These are phyloP conservation scores for Drosophila arawakana DNA, from an alignment of 1,140 invertebrate species.

Conservation along the genomic window DNA sequence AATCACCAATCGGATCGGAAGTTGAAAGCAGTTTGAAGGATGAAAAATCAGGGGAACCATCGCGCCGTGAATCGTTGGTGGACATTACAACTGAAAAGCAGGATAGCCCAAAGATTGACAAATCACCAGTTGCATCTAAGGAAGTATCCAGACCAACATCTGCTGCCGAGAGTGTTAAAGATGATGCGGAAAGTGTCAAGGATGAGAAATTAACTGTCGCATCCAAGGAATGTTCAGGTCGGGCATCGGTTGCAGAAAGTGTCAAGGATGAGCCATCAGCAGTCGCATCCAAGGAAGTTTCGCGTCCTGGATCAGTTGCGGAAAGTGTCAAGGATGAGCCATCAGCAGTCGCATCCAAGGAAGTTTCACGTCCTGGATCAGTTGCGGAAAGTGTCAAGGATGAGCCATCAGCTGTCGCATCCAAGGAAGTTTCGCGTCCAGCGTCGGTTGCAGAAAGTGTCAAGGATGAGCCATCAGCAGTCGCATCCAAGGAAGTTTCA, in stretches of 20 bases:
- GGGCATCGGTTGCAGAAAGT: conserved; percentile 23
- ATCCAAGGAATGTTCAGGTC: conserved; percentile 20
- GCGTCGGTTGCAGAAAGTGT: conserved; percentile 45
- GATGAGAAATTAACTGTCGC: background rate
- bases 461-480: conserved; percentile 43
- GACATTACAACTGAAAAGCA: conserved; percentile 12
- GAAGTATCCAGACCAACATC: conserved; percentile 35
- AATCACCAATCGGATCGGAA: conserved; percentile 23
- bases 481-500: conserved; percentile 31
- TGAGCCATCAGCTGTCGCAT: conserved; percentile 47
- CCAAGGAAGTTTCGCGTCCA: conserved; percentile 56
- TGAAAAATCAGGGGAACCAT: conserved; percentile 16
- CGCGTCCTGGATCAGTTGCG: conserved; percentile 28
- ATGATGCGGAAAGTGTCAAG: background rate
- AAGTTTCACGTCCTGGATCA: conserved; percentile 45
- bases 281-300: conserved; percentile 24
- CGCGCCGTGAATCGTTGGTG: conserved; percentile 18
- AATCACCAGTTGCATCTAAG: conserved; percentile 19
- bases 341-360: conserved; percentile 17
- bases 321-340: conserved; percentile 32
- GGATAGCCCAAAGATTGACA: conserved; percentile 6
- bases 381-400: conserved; percentile 24
- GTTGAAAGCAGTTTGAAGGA: conserved; percentile 13
- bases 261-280: conserved; percentile 19
- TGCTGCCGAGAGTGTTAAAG: conserved; percentile 30